phyloP scores from a whole-genome alignment of 2,888 invertebrate genomes.

The Stictocephala bisonia region DNA sequence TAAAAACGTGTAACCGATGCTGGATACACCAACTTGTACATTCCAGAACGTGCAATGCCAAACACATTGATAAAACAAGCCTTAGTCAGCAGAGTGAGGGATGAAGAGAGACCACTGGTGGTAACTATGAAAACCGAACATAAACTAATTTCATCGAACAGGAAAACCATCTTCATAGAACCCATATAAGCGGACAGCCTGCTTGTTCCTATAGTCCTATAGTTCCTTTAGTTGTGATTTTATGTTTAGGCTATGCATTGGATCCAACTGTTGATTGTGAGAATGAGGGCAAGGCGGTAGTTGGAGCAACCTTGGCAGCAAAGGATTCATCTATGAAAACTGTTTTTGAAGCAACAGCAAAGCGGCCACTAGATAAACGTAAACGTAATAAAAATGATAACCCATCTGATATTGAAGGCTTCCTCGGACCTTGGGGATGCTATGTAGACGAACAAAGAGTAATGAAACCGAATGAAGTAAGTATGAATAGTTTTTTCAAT shows the following conservation, averaged over 20 bases:
- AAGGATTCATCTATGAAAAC: conserved; percentile 83
- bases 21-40: too few relatives aligned
- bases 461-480: conserved; percentile 85
- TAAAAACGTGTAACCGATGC: too few relatives aligned
- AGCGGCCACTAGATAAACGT: conserved; percentile 79
- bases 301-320: conserved; percentile 76
- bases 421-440: conserved; percentile 97
- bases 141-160: too few relatives aligned
- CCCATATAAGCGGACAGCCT: too few relatives aligned
- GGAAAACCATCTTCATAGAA: too few relatives aligned
- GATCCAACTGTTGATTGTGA: conserved; percentile 87
- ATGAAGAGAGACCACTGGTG: too few relatives aligned
- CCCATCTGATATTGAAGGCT: conserved; percentile 93
- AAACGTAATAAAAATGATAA: conserved; percentile 91
- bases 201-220: too few relatives aligned
- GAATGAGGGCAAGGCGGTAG: conserved; percentile 66
- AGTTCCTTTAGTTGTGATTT: neutral
- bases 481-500: too few relatives aligned
- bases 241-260: conserved; percentile 79
- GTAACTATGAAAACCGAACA: too few relatives aligned
- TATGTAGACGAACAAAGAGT: conserved; percentile 90
- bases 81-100: too few relatives aligned
- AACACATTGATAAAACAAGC: too few relatives aligned
- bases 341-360: conserved; percentile 88
- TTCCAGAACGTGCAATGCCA: too few relatives aligned